These are phyloP conservation scores for Erpornis zantholeuca DNA, from an alignment of 2,113 vertebrate species.

Conservation along the genomic window DNA sequence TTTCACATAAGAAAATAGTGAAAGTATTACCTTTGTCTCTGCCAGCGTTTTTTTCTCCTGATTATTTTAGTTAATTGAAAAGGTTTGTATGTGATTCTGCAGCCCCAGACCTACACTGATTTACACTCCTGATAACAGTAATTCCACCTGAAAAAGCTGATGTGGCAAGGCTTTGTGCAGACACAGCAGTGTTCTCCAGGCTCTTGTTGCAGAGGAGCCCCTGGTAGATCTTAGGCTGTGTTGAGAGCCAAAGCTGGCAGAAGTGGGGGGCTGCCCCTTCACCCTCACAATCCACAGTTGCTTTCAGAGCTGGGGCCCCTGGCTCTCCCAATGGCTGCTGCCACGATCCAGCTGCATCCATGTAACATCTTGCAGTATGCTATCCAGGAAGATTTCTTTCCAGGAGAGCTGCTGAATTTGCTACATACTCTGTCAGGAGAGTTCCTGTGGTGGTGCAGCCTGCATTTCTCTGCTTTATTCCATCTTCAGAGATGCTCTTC, in stretches of 20 bases:
- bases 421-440: neutral
- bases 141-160: neutral
- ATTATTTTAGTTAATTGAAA: neutral
- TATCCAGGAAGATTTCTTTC: neutral
- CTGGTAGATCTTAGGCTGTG: neutral
- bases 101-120: neutral
- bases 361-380: accelerated
- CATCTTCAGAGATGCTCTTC: neutral
- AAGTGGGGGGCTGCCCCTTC: neutral
- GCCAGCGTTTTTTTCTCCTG: neutral
- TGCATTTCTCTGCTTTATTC: neutral
- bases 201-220: neutral
- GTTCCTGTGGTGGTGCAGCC: neutral
- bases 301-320: neutral
- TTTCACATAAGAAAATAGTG: neutral
- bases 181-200: accelerated
- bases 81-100: neutral
- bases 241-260: neutral
- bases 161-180: neutral
- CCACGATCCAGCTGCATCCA: accelerated
- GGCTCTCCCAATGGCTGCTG: accelerated
- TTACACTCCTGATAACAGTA: neutral
- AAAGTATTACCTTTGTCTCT: neutral
- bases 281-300: accelerated
- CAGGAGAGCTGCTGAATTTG: neutral